phyloP scores from a whole-genome alignment of 2,797 vertebrate genomes.

The Caiman crocodilus region DNA sequence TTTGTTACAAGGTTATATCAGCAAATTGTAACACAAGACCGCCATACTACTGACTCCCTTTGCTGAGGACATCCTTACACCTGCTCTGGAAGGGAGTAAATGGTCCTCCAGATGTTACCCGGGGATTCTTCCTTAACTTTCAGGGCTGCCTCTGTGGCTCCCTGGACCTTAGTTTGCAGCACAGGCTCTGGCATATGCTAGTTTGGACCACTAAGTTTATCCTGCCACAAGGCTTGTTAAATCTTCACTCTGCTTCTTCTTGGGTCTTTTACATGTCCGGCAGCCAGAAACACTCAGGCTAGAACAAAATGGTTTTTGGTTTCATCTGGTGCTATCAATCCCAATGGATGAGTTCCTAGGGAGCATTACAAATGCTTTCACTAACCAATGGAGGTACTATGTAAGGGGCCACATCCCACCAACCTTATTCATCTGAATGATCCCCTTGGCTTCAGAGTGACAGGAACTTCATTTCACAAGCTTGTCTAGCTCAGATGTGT shows the following conservation, averaged over 20 bases:
- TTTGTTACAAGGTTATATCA: not conserved
- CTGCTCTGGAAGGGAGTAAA: not conserved
- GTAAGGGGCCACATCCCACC: accelerated
- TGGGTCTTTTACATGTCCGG: not conserved
- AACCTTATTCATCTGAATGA: accelerated
- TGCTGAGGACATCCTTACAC: not conserved
- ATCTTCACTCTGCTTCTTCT: not conserved
- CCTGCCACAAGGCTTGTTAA: not conserved
- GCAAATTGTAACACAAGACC: not conserved
- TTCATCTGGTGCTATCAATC: not conserved
- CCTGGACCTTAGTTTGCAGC: no score
- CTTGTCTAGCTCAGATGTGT: not conserved
- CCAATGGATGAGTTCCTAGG: not conserved
- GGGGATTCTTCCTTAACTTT: not conserved
- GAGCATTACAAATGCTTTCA: conserved; percentile 6
- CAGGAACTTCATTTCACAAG: not conserved
- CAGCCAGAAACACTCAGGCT: not conserved
- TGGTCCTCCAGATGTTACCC: not conserved
- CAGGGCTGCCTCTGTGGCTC: not conserved
- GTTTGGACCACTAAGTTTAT: no score
- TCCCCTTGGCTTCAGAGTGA: not conserved
- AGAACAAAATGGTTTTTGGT: not conserved
- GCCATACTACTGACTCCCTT: not conserved
- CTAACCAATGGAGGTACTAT: not conserved
- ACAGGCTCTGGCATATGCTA: no score